phyloP scores from a whole-genome alignment of 2,113 vertebrate species.

The Tenrec ecaudatus region DNA sequence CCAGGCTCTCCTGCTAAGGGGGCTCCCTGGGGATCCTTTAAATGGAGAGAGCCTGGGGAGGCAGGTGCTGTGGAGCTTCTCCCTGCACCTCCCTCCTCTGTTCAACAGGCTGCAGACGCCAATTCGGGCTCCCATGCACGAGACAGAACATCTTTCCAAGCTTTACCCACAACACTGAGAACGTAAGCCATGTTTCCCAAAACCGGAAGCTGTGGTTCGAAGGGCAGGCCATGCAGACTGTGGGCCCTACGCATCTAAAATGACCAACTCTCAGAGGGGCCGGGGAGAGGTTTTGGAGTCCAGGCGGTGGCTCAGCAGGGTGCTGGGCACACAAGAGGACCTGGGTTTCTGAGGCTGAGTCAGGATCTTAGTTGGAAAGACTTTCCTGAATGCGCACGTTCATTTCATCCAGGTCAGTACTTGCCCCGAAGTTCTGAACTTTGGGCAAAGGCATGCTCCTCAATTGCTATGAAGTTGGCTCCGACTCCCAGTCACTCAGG shows the following conservation, averaged over 20 bases:
- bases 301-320: fast-evolving
- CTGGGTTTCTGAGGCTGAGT: not conserved
- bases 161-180: not conserved
- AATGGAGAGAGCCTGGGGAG: no score
- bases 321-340: not conserved
- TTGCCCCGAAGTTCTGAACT: not conserved
- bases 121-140: not conserved
- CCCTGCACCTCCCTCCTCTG: not conserved
- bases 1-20: no score
- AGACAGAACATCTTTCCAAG: not conserved
- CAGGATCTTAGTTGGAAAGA: not conserved
- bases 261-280: not conserved
- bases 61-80: not conserved
- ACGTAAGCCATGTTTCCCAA: not conserved
- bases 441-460: not conserved
- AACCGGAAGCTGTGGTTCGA: not conserved
- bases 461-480: not conserved
- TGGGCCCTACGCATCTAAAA: not conserved
- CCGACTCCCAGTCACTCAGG: not conserved
- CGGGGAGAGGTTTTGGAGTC: fast-evolving
- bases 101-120: not conserved
- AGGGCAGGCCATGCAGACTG: not conserved
- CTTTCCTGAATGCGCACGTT: not conserved
- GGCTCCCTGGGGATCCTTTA: no score
- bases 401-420: not conserved